Conservation (phyloP, 1,140 invertebrate species). For the Cyclargus thomasi region DNA sequence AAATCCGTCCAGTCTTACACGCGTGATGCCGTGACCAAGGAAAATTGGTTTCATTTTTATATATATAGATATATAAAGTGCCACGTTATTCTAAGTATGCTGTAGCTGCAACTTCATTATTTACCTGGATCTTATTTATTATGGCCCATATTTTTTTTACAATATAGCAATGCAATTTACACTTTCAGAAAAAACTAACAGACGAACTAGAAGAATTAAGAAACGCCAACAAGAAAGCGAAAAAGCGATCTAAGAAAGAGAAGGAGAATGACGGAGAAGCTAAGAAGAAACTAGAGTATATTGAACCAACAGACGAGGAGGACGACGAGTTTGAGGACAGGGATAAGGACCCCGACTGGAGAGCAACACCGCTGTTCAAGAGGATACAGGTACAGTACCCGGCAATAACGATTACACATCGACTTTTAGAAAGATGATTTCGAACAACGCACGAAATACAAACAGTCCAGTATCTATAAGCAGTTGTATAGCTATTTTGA, state of each 20-base stretch:
- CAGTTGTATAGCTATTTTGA: no score
- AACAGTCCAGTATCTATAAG: no score
- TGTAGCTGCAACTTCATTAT: no score
- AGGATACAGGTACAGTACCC: conserved; percentile 68
- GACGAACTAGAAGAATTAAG: conserved; percentile 63
- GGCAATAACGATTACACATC: no score
- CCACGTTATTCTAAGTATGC: no score
- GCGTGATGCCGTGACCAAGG: no score
- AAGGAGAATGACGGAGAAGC: conserved; percentile 30
- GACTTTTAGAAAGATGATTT: no score
- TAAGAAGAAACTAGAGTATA: conserved; percentile 43
- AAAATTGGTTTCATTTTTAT: no score
- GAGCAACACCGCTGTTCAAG: conserved; percentile 76
- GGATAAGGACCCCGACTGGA: conserved; percentile 82
- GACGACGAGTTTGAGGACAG: conserved; percentile 66
- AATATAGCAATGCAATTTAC: neutral
- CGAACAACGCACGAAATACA: no score
- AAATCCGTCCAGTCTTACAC: no score
- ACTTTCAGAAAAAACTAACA: conserved; percentile 64
- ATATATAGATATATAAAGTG: no score
- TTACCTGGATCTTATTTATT: no score
- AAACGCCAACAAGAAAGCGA: conserved; percentile 50
- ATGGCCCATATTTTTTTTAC: neutral
- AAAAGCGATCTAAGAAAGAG: conserved; percentile 44
- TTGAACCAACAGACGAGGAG: conserved; percentile 56